Base-by-base conservation (phyloP, 2,797 vertebrate genomes). In the Tamandua tetradactyla region DNA sequence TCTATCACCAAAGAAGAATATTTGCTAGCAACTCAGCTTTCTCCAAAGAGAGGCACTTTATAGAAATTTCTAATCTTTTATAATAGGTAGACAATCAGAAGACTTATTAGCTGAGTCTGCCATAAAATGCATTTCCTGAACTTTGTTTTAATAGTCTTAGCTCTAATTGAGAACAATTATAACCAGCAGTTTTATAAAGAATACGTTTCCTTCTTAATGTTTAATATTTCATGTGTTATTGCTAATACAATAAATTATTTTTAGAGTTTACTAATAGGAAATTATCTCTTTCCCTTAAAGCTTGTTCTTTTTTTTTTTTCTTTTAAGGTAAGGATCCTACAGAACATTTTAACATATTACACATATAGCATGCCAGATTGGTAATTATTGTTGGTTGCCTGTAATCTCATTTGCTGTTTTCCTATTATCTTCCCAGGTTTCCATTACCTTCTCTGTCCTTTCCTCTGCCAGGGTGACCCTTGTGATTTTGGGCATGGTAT, bases 101-200 rank as follows among this genome's bases (percentile, higher is more conserved):
- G 61, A 49, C 4, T 20, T 61, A 42, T 6, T 91, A 78, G 30
- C 52, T 90, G 27, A 75, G 4, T 5, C 22, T 95, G 7, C n/a
- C 71, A 47, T 20, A 22, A 83, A 95, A 78, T 69, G 49, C 15
- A 90, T 85, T 84, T 95, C 44, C 75, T 90, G 32, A 69, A 69
- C 32, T 75, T 22, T 7, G 30, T 71, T 88, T 81, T 89, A 94
- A 42, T 82, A 40, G 35, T 69, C 88, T 89, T 87, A 32, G 3
- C 44, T 90, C 3, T 71, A 37, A 40, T 40, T 84, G 64, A 80
- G 27, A 78, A 80, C 13, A 87, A 32, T 75, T 76, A 40, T 20
- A 69, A 75, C 30, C 4, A 57, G 20, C 11, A 85, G 25, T 59
- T 94, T 86, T 83, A 76, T 71, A 62, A 74, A 47, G 18, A 62